Conservation (phyloP, 2,888 invertebrate genomes). For the Cephus rjabovi region DNA sequence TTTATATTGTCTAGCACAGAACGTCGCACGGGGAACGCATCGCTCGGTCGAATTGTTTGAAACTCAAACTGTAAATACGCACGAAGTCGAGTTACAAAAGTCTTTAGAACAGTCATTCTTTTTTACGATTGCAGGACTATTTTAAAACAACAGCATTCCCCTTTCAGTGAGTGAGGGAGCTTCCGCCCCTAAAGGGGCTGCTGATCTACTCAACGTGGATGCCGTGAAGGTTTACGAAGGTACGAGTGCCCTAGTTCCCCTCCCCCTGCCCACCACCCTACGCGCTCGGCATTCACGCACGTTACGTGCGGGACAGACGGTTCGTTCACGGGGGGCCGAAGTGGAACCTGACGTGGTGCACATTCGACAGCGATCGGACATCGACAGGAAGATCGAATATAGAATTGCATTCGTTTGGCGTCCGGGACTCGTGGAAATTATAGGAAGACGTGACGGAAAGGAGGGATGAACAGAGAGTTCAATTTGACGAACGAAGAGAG, state of each 20-base stretch:
- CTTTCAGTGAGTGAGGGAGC: slow-evolving; percentile 29
- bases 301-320: neutral
- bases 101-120: slow-evolving; percentile 46
- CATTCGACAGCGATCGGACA: neutral
- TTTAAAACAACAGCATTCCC: slow-evolving; percentile 56
- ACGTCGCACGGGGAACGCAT: slow-evolving; percentile 5
- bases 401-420: slow-evolving; percentile 32
- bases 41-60: slow-evolving; percentile 21
- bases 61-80: slow-evolving; percentile 24
- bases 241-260: neutral
- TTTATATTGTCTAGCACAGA: slow-evolving; percentile 16
- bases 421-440: slow-evolving; percentile 20
- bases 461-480: neutral
- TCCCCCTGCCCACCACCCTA: neutral
- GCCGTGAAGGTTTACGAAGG: neutral
- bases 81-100: slow-evolving; percentile 22
- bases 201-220: neutral
- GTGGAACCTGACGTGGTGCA: neutral
- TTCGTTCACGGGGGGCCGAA: neutral
- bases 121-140: slow-evolving; percentile 59
- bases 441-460: neutral
- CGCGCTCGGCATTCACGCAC: neutral
- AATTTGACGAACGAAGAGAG: neutral
- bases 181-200: slow-evolving; percentile 13
- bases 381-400: neutral